These are phyloP conservation scores for Glareola pratincola DNA, from an alignment of 2,113 vertebrate species.

Conservation along the genomic window DNA sequence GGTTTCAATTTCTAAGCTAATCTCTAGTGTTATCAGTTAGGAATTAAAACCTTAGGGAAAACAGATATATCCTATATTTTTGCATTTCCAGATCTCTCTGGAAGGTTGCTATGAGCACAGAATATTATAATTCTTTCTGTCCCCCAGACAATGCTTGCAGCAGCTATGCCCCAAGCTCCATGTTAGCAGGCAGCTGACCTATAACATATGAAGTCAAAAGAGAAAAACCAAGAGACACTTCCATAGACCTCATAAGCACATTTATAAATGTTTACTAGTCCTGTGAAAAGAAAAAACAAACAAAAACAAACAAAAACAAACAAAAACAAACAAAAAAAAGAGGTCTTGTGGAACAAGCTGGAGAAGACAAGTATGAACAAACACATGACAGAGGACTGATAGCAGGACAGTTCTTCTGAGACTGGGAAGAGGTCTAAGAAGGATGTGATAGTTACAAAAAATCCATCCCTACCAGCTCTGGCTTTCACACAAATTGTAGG, in stretches of 20 bases:
- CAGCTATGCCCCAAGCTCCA: not conserved
- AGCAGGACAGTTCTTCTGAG: not conserved
- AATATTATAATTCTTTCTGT: not conserved
- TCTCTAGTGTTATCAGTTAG: not conserved
- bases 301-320: too few species aligned
- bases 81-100: not conserved
- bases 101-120: not conserved
- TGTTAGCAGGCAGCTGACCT: not conserved
- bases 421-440: not conserved
- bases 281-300: too few species aligned
- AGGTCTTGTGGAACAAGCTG: not conserved
- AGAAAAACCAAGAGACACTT: not conserved
- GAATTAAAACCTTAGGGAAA: constrained; percentile 5
- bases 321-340: not conserved
- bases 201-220: not conserved
- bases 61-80: not conserved
- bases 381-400: not conserved
- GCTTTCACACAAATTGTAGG: not conserved
- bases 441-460: not conserved
- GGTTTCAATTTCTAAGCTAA: not conserved
- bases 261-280: not conserved
- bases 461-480: not conserved
- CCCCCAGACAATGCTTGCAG: not conserved
- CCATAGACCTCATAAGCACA: not conserved
- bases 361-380: not conserved